Base-by-base conservation (phyloP, 2,113 vertebrate species). In the Struthio camelus region DNA sequence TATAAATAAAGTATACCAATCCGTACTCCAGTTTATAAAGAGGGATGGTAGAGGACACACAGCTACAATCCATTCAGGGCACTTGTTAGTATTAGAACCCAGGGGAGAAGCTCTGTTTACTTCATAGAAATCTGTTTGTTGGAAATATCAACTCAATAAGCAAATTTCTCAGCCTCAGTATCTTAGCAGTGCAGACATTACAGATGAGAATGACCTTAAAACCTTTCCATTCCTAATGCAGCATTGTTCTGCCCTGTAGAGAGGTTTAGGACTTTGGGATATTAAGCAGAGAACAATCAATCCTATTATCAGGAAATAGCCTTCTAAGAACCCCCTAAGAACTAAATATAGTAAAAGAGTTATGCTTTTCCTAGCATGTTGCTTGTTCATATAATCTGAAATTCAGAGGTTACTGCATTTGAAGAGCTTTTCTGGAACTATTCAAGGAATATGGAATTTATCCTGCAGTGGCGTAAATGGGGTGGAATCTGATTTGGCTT, bases 1-100 rank as follows among this genome's bases (percentile, higher is more conserved):
- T 88, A 42, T 90, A 88, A 83, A 88, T 80, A 78, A 22, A 4
- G 8, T 5, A 3, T 72, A 53, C 42, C 78, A 81, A 85, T 84
- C 73, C 27, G 19, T 50, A 27, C 71, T 79, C 70, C 56, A 71
- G 34, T 94, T 96, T 87, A 38, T 40, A 61, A 53, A 56, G 34
- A 87, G 38, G 30, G 30, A 69, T 79, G 58, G 70, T 36, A 89
- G 48, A 97, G 95, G 93, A 89, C 80, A 80, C 80, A 77, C 32
- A 93, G 38, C 65, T 90, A 65, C 42, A 89, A 2, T 58, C 48
- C 80, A 25, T 67, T 76, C 17, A 61, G 61, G 76, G 56, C 44
- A 72, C 85, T 75, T 87, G 61, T 81, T 89, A 91, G 50, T 85
- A 73, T 94, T 78, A 89, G 48, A 79, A 71, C 70, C 56, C 84